Base-by-base conservation (phyloP, 2,113 vertebrate species). In the Cromileptes altivelis region DNA sequence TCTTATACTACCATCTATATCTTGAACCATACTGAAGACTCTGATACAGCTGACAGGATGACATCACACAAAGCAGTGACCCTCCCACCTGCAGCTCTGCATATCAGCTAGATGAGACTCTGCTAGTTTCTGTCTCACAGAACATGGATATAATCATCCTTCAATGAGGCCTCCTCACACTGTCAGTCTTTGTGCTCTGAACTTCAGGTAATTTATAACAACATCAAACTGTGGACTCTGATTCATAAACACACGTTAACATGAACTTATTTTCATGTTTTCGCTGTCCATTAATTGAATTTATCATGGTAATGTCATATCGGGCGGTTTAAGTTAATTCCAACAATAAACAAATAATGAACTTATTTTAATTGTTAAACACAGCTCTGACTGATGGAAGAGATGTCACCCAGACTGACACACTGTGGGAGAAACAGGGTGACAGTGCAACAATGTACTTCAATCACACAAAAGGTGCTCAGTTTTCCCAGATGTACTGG, bases 401-500 rank as follows among this genome's bases (percentile, higher is more conserved):
- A 14, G 65, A 33, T 21, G 65, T 69, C 17, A 30, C 2, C 18
- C 65, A 69, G 75, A 60, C 15, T 0, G 10, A 64, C 5, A 23
- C 10, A 17, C 14, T 88, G 52, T 89, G 78, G 80, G 45, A 2
- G 19, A 0, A 25, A 0, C 0, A 23, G n/a, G 73, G 70, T 0
- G 4, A 74, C 0, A 21, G 2, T 49, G 85, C 80, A 13, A 81
- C 75, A 10, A 67, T 91, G 4, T 11, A 58, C 37, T 94, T 90
- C 58, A 81, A 23, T 9, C 92, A 93, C 55, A 85, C 49, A 0
- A 82, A 77, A 62, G 80, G 18, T 14, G 0, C 0, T 1, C 0
- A 0, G 0, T 92, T 82, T 2, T 19, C 0, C 40, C 73, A 91
- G 58, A 95, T 95, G 93, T 93, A 94, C 90, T 42, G 33, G 33